Evolutionary conservation across 2,888 invertebrate genomes (phyloP).

Genomic region (Mythimna loreyi): DNA sequence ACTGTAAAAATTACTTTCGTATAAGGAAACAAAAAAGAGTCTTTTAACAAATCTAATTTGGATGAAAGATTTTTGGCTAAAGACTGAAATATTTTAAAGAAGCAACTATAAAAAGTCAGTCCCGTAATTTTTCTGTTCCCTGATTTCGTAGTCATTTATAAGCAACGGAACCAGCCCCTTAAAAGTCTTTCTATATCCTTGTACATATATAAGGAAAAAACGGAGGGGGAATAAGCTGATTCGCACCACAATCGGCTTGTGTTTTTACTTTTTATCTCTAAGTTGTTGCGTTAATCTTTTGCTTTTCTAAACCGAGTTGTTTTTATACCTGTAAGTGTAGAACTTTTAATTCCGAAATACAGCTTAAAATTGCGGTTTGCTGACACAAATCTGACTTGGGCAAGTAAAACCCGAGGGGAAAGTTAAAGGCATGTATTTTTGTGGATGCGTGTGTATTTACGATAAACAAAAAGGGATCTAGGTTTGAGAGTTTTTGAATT

Average conservation of each 20-base stretch:
- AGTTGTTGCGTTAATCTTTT: slow-evolving; percentile 66
- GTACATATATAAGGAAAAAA: slow-evolving; percentile 41
- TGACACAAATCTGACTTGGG: slow-evolving; percentile 47
- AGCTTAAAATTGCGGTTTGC: slow-evolving; percentile 50
- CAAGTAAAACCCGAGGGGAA: slow-evolving; percentile 3
- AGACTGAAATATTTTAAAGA: slow-evolving; percentile 13
- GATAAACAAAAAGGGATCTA: background rate
- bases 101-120: slow-evolving; percentile 29
- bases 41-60: background rate
- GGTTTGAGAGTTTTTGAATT: background rate
- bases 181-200: slow-evolving; percentile 42
- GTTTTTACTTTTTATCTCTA: slow-evolving; percentile 66
- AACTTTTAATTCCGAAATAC: slow-evolving; percentile 50
- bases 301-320: slow-evolving; percentile 57
- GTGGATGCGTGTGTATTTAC: background rate
- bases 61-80: background rate
- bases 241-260: slow-evolving; percentile 69
- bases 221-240: slow-evolving; percentile 70
- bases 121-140: slow-evolving; percentile 43
- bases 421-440: slow-evolving; percentile 15
- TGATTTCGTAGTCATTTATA: slow-evolving; percentile 58
- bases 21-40: no score
- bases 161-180: slow-evolving; percentile 56
- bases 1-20: no score
- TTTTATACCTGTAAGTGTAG: slow-evolving; percentile 49